Conservation (phyloP, 2,888 invertebrate species). For the Prosapia bicincta region DNA sequence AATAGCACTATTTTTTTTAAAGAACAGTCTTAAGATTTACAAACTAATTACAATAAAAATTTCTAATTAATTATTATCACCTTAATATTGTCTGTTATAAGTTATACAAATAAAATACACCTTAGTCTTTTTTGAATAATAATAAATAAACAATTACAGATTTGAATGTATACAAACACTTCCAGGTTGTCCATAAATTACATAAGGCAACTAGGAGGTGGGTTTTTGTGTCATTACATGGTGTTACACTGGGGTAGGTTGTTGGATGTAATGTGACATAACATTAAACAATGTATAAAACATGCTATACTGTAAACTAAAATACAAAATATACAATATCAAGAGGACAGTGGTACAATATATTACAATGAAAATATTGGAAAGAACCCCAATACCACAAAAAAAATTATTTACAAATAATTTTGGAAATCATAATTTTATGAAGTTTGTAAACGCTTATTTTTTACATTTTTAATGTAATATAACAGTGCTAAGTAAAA, state of each 20-base stretch:
- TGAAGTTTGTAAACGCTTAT: no score
- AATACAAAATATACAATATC: no score
- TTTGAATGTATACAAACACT: background rate
- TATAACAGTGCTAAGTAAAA: no score
- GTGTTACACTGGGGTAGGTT: background rate
- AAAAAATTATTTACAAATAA: no score
- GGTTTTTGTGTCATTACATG: background rate
- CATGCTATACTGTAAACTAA: background rate
- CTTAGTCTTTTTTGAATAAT: background rate
- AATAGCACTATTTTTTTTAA: background rate
- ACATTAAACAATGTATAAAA: background rate
- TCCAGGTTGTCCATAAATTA: no score
- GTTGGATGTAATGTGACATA: background rate
- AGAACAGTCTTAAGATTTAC: background rate
- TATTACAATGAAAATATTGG: no score
- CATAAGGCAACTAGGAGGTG: no score
- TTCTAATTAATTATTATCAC: background rate
- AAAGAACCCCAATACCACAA: no score
- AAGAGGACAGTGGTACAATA: no score
- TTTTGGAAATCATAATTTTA: no score
- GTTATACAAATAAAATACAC: background rate
- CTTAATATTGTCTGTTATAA: background rate
- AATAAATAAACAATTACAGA: background rate
- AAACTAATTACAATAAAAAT: background rate
- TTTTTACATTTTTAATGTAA: no score